Percentiles rank a stretch among this genome's conserved stretches.
Evolutionary conservation across 1,140 invertebrate species (phyloP).

Genomic region (Trachelipus rathkii): DNA sequence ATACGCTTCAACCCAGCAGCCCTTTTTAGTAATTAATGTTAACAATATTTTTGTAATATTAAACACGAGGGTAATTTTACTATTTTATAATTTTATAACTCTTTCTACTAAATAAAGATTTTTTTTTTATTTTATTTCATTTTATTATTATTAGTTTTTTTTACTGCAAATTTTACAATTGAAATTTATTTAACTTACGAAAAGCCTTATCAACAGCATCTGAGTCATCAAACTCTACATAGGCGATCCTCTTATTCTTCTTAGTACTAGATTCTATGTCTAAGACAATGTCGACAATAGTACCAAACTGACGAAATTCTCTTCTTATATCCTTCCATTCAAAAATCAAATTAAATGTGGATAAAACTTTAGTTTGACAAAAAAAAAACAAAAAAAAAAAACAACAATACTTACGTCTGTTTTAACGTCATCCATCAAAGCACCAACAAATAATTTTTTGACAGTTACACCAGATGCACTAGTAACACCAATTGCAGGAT

Average conservation of each 20-base stretch:
- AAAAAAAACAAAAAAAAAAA: too few relatives aligned
- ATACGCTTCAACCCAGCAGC: too few relatives aligned
- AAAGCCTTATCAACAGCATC: conserved; percentile 94
- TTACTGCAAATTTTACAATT: too few relatives aligned
- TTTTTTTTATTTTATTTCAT: too few relatives aligned
- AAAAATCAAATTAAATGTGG: too few relatives aligned
- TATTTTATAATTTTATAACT: too few relatives aligned
- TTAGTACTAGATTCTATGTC: conserved; percentile 85
- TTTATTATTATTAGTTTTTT: too few relatives aligned
- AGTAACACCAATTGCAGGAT: conserved; percentile 95
- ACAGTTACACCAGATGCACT: conserved; percentile 88
- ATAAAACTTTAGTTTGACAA: not conserved
- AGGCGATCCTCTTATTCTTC: conserved; percentile 88
- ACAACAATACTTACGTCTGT: conserved; percentile 60
- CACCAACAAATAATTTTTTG: conserved; percentile 91
- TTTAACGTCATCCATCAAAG: conserved; percentile 64
- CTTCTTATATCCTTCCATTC: too few relatives aligned
- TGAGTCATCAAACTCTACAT: conserved; percentile 93
- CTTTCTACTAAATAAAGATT: too few relatives aligned
- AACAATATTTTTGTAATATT: too few relatives aligned
- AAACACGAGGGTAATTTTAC: too few relatives aligned
- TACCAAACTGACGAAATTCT: conserved; percentile 65
- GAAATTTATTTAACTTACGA: conserved; percentile 40
- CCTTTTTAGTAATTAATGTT: too few relatives aligned
- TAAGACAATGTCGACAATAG: conserved; percentile 74